Evolutionary conservation across 2,113 vertebrate species (phyloP), one percentile per base, ranked within the genome.

Genomic region (Camelus dromedarius): DNA sequence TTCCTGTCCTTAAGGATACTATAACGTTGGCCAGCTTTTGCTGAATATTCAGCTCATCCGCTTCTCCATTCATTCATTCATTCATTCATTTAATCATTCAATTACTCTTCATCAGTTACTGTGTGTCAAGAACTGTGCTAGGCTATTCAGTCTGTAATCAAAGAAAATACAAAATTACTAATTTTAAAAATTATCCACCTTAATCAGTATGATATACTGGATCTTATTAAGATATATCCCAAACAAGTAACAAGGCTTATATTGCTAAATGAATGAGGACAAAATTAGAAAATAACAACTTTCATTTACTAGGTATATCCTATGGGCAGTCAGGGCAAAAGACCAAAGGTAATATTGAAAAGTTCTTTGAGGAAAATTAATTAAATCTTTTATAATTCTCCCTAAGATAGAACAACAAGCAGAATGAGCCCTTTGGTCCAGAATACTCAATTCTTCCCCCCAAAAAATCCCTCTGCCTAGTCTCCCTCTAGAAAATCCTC

Each of bases 221-320:
- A 87, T n/a, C 79, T 88, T 91, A 46, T 89, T 72, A 93, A 52
- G n/a, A 60, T 50, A 19, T 35, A 10, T 66, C 4, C 48, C 30
- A 60, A 54, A 85, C 8, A 73, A 82, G 75, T 32, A 58, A 48
- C 20, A 69, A 95, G 19, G 5, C 20, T 26, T 80, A 20, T 50
- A 75, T 8, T 75, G 50, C 15, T 89, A 66, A 75, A 19, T 64
- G 9, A 67, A 69, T 89, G 22, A 95, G 46, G 26, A n/a, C 18
- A 82, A 89, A 28, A 30, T 77, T 19, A 77, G 15, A 95, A 96
- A 94, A 85, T 28, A 85, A 19, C 15, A 84, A 84, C 54, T 72
- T 81, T 86, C 58, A 48, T 94, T 84, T 73, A 86, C 35, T 89
- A 30, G 18, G 1, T 84, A 48, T 81, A 81, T 16, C 20, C 6